phyloP scores from a whole-genome alignment of 2,797 vertebrate genomes.

The Danio choprae region DNA sequence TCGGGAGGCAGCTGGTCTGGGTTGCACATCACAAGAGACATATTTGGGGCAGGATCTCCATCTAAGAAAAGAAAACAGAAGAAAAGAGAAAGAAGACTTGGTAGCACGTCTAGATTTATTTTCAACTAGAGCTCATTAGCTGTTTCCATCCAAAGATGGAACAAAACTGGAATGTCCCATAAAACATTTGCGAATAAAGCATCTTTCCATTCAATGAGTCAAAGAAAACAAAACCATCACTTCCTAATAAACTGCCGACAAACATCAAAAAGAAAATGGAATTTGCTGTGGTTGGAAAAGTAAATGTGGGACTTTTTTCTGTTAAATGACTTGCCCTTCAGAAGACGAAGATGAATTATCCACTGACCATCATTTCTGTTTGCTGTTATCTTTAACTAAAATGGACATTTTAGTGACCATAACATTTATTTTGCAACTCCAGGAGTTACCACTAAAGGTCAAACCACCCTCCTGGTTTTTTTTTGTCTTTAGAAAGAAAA shows the following conservation, averaged over 20 bases:
- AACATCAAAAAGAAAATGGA: no score
- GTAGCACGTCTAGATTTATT: neutral
- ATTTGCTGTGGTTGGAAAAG: no score
- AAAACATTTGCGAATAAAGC: no score
- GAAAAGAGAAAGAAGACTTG: neutral
- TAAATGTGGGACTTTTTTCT: no score
- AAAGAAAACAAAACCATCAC: no score
- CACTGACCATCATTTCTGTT: neutral
- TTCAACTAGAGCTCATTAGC: neutral
- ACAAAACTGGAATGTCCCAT: no score
- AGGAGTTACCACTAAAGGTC: constrained; percentile 57
- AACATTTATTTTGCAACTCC: constrained; percentile 53
- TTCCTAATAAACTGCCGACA: no score
- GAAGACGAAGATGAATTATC: neutral
- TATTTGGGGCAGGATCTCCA: constrained; percentile 62
- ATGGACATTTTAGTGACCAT: constrained; percentile 28
- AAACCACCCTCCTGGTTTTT: neutral
- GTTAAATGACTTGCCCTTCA: no score
- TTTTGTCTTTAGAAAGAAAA: neutral
- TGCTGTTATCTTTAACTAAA: constrained; percentile 37
- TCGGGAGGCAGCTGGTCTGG: constrained; percentile 70
- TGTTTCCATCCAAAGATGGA: neutral
- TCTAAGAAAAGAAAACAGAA: constrained; percentile 57
- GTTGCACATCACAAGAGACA: constrained; percentile 63
- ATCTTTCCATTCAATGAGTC: no score